Conservation (phyloP, 30 jellyfish, hydroid and myxozoan species). For the Turritopsis dohrnii region DNA sequence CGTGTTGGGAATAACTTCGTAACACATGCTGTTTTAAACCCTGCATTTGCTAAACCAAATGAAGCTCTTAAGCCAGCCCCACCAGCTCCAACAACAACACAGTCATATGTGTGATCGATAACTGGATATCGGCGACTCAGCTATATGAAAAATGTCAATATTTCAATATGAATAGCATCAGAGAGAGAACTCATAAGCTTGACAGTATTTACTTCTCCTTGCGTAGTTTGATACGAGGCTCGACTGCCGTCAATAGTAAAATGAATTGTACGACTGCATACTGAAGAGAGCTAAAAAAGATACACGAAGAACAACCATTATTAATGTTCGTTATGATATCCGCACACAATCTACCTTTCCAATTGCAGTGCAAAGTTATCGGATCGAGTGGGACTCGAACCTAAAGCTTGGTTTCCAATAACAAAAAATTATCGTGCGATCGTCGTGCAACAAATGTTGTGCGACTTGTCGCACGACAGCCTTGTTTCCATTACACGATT, state of each 20-base stretch:
- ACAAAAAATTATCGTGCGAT: too few species aligned
- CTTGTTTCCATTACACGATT: too few species aligned
- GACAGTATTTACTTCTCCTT: conserved; percentile 47
- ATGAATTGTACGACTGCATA: conserved; percentile 68
- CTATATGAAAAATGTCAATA: conserved; percentile 4
- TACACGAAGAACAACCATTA: too few species aligned
- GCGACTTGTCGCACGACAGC: too few species aligned
- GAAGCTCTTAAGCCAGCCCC: conserved; percentile 99
- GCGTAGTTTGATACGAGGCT: conserved; percentile 57
- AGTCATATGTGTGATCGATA: conserved; percentile 87
- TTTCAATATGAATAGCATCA: not conserved
- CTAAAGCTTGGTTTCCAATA: too few species aligned
- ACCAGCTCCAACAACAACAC: conserved; percentile 99
- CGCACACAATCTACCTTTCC: too few species aligned
- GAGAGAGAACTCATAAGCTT: not conserved
- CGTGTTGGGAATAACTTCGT: conserved; percentile 94
- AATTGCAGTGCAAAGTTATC: too few species aligned
- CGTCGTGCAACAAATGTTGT: too few species aligned
- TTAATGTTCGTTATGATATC: too few species aligned
- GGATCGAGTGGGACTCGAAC: too few species aligned
- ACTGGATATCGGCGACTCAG: conserved; percentile 80
- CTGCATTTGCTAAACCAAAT: conserved; percentile 85
- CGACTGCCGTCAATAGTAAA: conserved; percentile 69
- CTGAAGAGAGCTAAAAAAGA: conserved; percentile 15
- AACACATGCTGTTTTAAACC: conserved; percentile 95